Conservation (phyloP, 2,797 vertebrate species). For the Neosilurus hyrtlii region DNA sequence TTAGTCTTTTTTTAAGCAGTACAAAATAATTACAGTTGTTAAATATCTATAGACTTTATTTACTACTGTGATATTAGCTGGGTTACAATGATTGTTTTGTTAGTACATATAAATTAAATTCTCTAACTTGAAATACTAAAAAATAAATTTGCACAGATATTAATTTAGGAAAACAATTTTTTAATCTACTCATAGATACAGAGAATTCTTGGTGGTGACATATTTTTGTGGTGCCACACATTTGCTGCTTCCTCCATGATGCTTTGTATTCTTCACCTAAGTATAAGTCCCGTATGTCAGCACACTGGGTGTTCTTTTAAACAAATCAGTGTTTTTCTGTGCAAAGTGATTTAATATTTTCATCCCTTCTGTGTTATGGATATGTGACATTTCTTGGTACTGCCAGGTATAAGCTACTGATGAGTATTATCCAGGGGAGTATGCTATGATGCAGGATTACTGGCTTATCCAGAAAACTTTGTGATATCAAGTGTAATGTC, state of each 20-base stretch:
- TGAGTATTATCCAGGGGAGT: neutral
- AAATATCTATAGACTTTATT: neutral
- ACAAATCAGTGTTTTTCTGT: neutral
- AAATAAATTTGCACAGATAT: slow-evolving; percentile 1
- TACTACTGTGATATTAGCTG: neutral
- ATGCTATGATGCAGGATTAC: too few relatives aligned
- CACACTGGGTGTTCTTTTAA: neutral
- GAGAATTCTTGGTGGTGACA: neutral
- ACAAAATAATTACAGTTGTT: neutral
- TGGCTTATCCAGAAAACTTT: too few relatives aligned
- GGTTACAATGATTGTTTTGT: neutral
- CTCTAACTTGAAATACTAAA: neutral
- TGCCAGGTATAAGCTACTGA: neutral
- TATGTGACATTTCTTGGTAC: neutral
- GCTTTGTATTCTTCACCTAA: slow-evolving; percentile 11
- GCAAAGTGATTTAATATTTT: too few relatives aligned
- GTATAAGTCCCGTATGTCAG: neutral
- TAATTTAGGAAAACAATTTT: neutral
- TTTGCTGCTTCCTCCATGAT: slow-evolving; percentile 29
- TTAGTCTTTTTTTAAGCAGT: neutral
- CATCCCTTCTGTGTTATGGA: neutral
- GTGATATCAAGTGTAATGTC: too few relatives aligned
- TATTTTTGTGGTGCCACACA: neutral
- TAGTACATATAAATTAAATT: neutral
- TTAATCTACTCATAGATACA: slow-evolving; percentile 23